Conservation (phyloP, 2,888 invertebrate species). For the Callyntrura guangdongensis region DNA sequence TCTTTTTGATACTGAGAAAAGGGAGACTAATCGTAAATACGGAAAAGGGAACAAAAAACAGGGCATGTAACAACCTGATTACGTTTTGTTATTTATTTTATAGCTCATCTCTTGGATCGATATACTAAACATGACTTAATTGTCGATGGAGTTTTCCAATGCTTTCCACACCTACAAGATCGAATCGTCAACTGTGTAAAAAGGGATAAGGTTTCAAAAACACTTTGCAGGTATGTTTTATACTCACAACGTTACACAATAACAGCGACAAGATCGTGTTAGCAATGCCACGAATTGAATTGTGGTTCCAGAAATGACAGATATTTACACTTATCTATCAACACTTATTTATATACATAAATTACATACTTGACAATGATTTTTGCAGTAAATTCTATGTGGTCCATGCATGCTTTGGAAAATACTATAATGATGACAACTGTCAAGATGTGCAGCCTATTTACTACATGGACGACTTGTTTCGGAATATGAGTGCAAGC, state of each 20-base stretch:
- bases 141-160: constrained; percentile 76
- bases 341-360: too few species aligned
- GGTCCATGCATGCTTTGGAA: constrained; percentile 78
- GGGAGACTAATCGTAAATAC: too few species aligned
- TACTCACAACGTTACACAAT: too few species aligned
- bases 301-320: too few species aligned
- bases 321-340: too few species aligned
- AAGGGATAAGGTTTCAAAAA: constrained; percentile 65
- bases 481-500: constrained; percentile 66
- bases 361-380: too few species aligned
- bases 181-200: constrained; percentile 79
- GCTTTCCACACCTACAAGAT: constrained; percentile 79
- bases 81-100: neutral
- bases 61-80: too few species aligned
- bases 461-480: constrained; percentile 79
- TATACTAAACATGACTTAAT: constrained; percentile 60
- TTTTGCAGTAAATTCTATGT: constrained; percentile 75
- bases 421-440: constrained; percentile 74
- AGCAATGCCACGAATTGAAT: too few species aligned
- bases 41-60: too few species aligned
- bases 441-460: constrained; percentile 74
- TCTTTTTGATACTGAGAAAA: too few species aligned
- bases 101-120: constrained; percentile 74
- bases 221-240: constrained; percentile 67
- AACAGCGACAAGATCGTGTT: too few species aligned